Percentiles rank a stretch among this genome's conserved stretches.
phyloP scores from a whole-genome alignment of 2,113 vertebrate genomes.

The Casuarius casuarius region DNA sequence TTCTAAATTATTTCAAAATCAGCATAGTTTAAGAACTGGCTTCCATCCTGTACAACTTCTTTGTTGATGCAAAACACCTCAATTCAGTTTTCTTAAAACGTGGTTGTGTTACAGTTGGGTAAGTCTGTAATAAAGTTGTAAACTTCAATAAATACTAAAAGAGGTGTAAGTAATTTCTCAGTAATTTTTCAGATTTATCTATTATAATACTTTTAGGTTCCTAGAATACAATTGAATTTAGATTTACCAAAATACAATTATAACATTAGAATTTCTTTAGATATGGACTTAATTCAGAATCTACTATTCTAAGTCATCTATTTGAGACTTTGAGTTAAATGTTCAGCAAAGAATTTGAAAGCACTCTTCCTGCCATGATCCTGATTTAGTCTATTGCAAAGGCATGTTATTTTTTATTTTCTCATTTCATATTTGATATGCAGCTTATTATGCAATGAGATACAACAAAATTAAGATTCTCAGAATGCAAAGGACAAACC shows the following conservation, averaged over 20 bases:
- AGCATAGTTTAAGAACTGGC: not conserved
- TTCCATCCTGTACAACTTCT: not conserved
- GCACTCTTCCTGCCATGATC: not conserved
- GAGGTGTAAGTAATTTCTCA: not conserved
- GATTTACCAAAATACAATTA: not conserved
- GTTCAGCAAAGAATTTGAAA: not conserved
- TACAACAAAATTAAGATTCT: not conserved
- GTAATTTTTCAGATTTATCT: not conserved
- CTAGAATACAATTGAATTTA: not conserved
- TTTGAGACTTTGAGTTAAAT: not conserved
- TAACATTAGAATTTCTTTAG: not conserved
- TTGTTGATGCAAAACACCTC: not conserved
- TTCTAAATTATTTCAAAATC: not conserved
- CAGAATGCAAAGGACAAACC: not conserved
- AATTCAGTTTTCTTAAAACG: not conserved
- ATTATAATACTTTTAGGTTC: not conserved
- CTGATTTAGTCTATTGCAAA: not conserved
- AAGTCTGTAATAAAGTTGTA: not conserved
- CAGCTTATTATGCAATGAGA: not conserved
- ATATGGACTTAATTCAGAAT: not conserved
- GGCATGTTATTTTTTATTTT: not conserved
- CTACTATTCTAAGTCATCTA: not conserved
- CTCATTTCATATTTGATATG: not conserved
- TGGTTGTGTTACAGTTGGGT: not conserved
- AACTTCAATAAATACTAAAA: not conserved